Conservation (phyloP, 2,888 invertebrate genomes). For the Polyommatus icarus region DNA sequence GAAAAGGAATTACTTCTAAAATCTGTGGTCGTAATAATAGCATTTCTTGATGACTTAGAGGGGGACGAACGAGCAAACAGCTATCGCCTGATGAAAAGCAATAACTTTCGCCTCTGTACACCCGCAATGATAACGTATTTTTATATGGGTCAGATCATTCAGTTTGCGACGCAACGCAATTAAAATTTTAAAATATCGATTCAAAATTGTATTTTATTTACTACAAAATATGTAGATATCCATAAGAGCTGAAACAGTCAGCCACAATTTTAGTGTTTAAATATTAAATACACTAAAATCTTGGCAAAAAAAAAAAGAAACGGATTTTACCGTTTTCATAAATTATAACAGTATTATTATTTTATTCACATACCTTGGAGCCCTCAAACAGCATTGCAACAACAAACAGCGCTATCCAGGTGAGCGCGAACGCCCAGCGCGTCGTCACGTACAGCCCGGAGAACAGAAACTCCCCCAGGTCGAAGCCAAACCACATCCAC, state of each 20-base stretch:
- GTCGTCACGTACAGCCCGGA: conserved; percentile 79
- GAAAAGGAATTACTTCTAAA: too few relatives aligned
- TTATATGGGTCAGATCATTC: background rate
- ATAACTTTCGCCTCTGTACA: background rate
- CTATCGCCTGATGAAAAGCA: too few relatives aligned
- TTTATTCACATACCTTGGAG: conserved; percentile 62
- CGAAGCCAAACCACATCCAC: conserved; percentile 84
- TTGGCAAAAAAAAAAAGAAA: background rate
- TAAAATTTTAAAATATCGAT: too few relatives aligned
- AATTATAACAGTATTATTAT: background rate
- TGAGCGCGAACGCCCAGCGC: conserved; percentile 76
- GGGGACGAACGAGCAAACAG: too few relatives aligned
- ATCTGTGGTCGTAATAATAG: too few relatives aligned
- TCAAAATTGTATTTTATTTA: too few relatives aligned
- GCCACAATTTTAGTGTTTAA: too few relatives aligned
- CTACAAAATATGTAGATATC: too few relatives aligned
- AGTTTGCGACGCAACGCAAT: too few relatives aligned
- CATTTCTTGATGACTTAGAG: too few relatives aligned
- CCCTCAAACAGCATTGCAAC: conserved; percentile 83
- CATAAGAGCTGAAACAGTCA: too few relatives aligned
- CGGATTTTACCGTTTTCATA: background rate
- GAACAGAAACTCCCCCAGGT: conserved; percentile 83
- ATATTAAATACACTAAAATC: too few relatives aligned
- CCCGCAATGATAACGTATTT: background rate
- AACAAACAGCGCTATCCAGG: conserved; percentile 80